Conservation (phyloP, 2,113 vertebrate species). For the Arvicanthis niloticus region DNA sequence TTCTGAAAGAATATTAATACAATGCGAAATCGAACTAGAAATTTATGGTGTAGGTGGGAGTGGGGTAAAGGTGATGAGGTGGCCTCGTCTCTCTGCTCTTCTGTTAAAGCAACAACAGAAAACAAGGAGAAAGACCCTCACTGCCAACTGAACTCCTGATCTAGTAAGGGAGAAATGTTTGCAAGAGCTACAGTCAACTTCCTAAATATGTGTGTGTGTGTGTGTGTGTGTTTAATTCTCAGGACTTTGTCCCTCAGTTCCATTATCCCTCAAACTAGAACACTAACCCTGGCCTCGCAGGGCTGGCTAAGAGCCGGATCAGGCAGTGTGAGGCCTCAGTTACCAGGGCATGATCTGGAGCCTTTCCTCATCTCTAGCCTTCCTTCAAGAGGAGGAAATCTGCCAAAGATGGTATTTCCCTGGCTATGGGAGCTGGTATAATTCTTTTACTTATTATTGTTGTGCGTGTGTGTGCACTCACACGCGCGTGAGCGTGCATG, state of each 20-base stretch:
- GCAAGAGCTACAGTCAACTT: background rate
- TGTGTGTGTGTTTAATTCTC: background rate
- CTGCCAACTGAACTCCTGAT: background rate
- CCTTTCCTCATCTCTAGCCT: background rate
- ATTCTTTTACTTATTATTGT: background rate
- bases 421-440: background rate
- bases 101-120: background rate
- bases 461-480: no score
- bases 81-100: background rate
- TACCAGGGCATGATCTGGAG: background rate
- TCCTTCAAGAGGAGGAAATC: background rate
- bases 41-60: background rate
- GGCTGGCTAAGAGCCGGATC: background rate
- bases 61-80: background rate
- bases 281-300: background rate
- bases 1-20: slow-evolving; percentile 49
- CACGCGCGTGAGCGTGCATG: no score
- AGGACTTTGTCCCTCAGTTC: background rate
- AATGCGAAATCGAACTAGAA: slow-evolving; percentile 38
- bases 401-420: background rate
- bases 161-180: background rate
- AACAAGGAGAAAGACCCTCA: background rate
- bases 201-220: background rate
- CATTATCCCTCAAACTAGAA: background rate
- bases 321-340: background rate